phyloP scores from a whole-genome alignment of 2,888 invertebrate species.

The Spicauda simplicius region DNA sequence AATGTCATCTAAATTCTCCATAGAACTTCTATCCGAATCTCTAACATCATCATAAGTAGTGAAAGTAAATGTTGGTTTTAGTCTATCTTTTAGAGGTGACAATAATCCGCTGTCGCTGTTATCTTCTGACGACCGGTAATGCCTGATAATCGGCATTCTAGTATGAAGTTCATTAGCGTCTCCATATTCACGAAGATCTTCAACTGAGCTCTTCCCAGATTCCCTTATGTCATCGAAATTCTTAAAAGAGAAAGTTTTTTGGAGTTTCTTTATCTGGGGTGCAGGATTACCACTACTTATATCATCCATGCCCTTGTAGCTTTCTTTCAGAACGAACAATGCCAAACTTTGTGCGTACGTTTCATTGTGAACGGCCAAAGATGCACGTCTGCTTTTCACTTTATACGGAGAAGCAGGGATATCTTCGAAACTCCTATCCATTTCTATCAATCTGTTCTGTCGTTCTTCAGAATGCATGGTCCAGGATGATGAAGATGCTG shows the following conservation, averaged over 20 bases:
- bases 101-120: background rate
- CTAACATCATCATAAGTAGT: conserved; percentile 1
- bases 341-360: conserved; percentile 55
- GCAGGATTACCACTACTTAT: conserved; percentile 53
- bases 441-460: conserved; percentile 48
- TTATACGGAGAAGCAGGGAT: conserved; percentile 68
- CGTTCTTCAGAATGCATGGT: conserved; percentile 60
- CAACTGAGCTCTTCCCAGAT: conserved; percentile 50
- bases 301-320: conserved; percentile 65
- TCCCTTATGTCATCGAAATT: conserved; percentile 49
- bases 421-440: conserved; percentile 73
- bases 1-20: conserved; percentile 8
- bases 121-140: conserved; percentile 18
- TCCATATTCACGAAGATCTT: conserved; percentile 44
- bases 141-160: conserved; percentile 41
- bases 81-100: background rate
- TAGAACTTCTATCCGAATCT: conserved; percentile 2
- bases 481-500: conserved; percentile 58
- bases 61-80: conserved; percentile 12
- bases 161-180: conserved; percentile 48
- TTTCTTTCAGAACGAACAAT: conserved; percentile 62
- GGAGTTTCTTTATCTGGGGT: conserved; percentile 68
- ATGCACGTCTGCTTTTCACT: conserved; percentile 75
- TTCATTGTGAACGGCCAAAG: conserved; percentile 57
- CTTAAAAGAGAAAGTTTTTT: conserved; percentile 63